A percentile compares a stretch with the other conserved stretches of the same genome.
These are phyloP conservation scores for Drosophila prostipennis DNA, from an alignment of 2,888 invertebrate genomes.

Conservation along the genomic window DNA sequence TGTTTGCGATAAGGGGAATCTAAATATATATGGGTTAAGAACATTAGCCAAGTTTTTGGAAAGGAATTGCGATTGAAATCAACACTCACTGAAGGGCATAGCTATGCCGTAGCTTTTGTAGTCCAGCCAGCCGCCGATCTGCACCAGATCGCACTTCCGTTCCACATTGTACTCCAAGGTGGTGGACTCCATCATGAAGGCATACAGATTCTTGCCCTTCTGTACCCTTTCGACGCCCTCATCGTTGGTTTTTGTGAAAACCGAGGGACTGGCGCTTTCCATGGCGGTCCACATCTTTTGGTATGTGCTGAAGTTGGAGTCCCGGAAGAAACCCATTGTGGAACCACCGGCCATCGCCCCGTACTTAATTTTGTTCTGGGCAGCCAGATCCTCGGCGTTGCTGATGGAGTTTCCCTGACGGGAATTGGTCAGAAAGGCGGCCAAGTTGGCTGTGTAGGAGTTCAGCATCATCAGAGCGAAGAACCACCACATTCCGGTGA, in stretches of 20 bases:
- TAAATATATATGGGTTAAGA: background rate
- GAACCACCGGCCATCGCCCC: constrained; percentile 96
- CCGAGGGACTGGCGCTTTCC: constrained; percentile 92
- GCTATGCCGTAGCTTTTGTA: constrained; percentile 97
- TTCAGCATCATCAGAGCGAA: constrained; percentile 96
- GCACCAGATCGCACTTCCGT: constrained; percentile 92
- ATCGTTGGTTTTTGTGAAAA: constrained; percentile 92
- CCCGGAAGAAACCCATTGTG: constrained; percentile 95
- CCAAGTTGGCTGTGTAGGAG: constrained; percentile 97
- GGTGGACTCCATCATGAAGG: constrained; percentile 98
- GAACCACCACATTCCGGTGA: constrained; percentile 97
- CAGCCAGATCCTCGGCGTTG: constrained; percentile 95
- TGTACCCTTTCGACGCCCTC: constrained; percentile 94
- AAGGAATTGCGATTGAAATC: too few species aligned
- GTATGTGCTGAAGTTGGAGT: constrained; percentile 95
- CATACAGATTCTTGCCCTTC: constrained; percentile 92
- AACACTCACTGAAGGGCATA: constrained; percentile 91
- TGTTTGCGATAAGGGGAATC: constrained; percentile 91
- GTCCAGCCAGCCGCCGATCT: constrained; percentile 93
- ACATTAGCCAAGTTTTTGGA: too few species aligned
- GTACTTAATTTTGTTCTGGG: constrained; percentile 98
- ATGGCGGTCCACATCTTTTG: constrained; percentile 97
- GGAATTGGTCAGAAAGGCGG: constrained; percentile 96
- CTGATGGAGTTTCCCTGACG: constrained; percentile 90
- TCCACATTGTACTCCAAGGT: constrained; percentile 96